Percentiles rank a stretch among this genome's conserved stretches.
Conservation (phyloP, 2,113 vertebrate species). For the Cyprinodon brontotheroides region DNA sequence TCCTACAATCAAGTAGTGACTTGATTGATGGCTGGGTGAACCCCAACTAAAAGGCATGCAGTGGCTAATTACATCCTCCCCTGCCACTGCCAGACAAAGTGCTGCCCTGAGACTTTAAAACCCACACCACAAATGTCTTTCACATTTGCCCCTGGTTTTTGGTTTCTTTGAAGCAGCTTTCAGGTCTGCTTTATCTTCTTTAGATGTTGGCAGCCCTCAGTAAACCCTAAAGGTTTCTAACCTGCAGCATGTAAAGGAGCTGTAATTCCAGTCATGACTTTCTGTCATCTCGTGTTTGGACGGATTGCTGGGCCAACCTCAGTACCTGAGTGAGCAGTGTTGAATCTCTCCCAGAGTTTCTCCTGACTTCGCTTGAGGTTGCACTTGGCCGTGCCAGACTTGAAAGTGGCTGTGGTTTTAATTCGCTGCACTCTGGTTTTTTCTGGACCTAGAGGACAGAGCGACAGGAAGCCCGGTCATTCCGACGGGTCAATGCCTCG, state of each 20-base stretch:
- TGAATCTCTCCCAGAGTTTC: conserved; percentile 84
- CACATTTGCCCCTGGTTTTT: conserved; percentile 64
- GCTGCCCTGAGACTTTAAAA: conserved; percentile 61
- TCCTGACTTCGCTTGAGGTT: conserved; percentile 89
- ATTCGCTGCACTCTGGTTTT: conserved; percentile 78
- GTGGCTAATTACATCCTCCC: conserved; percentile 74
- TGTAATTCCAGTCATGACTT: conserved; percentile 30
- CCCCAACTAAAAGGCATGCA: conserved; percentile 63
- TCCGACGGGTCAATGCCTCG: conserved; percentile 28
- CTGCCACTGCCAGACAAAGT: conserved; percentile 71
- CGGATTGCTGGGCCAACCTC: conserved; percentile 21
- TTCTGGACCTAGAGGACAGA: conserved; percentile 76
- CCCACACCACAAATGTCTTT: conserved; percentile 66
- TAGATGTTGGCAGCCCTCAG: conserved; percentile 41
- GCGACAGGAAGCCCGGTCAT: conserved; percentile 22
- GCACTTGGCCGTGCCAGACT: conserved; percentile 89
- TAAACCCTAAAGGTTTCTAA: conserved; percentile 57
- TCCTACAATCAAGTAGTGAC: conserved; percentile 56
- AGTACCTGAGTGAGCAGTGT: conserved; percentile 88
- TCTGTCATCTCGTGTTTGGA: conserved; percentile 36
- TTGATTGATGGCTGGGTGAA: conserved; percentile 71
- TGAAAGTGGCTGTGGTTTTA: conserved; percentile 92
- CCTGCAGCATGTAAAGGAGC: conserved; percentile 32
- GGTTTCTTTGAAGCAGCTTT: conserved; percentile 60
- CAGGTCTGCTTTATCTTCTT: conserved; percentile 64